Evolutionary conservation across 1,140 invertebrate species (phyloP), one percentile per base, ranked within the genome.

Genomic region (Yoshiicerus persimilis): DNA sequence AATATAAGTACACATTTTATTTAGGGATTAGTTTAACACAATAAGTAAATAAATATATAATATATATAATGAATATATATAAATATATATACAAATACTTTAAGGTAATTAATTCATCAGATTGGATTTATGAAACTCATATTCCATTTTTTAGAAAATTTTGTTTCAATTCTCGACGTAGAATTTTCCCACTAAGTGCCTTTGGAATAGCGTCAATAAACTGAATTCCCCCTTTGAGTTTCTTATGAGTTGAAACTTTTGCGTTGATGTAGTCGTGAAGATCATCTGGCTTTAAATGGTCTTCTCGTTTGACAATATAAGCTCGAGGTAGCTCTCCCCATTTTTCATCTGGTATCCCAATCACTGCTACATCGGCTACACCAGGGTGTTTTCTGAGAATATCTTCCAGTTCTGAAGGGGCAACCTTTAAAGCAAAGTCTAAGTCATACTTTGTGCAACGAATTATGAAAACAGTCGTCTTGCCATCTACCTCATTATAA

Each of bases 371-470:
- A 92, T 97, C 96, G 6, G 94, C 93, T 1, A 98, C 94, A 80
- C 94, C 95, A 0, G 95, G 94, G 84, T 96, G 93, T 89, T 95
- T 94, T 87, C 96, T 93, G 10, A 98, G 94, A 11, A 98, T 92
- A 91, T 95, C 96, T 93, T 98, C 97, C 66, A 98, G 93, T 93
- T 98, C 96, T 1, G 96, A 96, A 25, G 97, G 97, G 23, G 96
- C 95, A 8, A 98, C 97, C 96, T 97, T 96, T 91, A 96, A 89
- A 39, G 96, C 97, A 32, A 84, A 91, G 95, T 96, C 96, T 89
- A 96, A 96, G 93, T 97, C 97, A 80, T 96, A n/a, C n/a, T n/a
- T n/a, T n/a, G n/a, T n/a, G n/a, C n/a, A n/a, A n/a, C n/a, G n/a
- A n/a, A n/a, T n/a, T n/a, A n/a, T n/a, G n/a, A n/a, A n/a, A n/a